These are phyloP conservation scores for Euschistus heros DNA, from an alignment of 1,140 invertebrate genomes.

Conservation along the genomic window DNA sequence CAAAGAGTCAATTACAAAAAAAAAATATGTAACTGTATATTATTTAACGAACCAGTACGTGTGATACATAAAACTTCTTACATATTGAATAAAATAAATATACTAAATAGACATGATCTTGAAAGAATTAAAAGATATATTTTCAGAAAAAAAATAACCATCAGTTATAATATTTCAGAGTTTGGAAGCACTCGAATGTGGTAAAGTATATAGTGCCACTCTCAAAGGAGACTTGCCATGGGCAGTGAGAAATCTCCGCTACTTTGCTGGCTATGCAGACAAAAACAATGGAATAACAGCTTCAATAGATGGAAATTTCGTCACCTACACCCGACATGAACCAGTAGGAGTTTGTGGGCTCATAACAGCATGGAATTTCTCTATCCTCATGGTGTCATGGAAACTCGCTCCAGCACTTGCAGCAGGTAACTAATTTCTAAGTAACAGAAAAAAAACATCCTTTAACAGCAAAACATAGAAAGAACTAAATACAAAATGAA, in stretches of 20 bases:
- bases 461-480: slow-evolving; percentile 5
- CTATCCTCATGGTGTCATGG: slow-evolving; percentile 96
- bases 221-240: slow-evolving; percentile 49
- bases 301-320: slow-evolving; percentile 75
- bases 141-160: background rate
- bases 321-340: slow-evolving; percentile 86
- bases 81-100: background rate
- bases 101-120: background rate
- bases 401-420: slow-evolving; percentile 94
- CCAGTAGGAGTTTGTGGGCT: slow-evolving; percentile 91
- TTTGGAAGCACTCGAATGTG: slow-evolving; percentile 78
- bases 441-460: background rate
- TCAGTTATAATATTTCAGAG: slow-evolving; percentile 30
- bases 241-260: slow-evolving; percentile 54
- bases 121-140: too few relatives aligned
- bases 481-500: too few relatives aligned
- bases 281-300: slow-evolving; percentile 71
- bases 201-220: slow-evolving; percentile 62
- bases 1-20: background rate
- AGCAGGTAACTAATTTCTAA: too few relatives aligned
- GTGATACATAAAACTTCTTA: too few relatives aligned
- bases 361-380: slow-evolving; percentile 97
- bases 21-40: too few relatives aligned
- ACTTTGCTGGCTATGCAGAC: slow-evolving; percentile 85
- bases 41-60: too few relatives aligned